Evolutionary conservation across 1,140 invertebrate genomes (phyloP), one percentile per base, ranked within the genome.

Genomic region (Ectropis grisescens): DNA sequence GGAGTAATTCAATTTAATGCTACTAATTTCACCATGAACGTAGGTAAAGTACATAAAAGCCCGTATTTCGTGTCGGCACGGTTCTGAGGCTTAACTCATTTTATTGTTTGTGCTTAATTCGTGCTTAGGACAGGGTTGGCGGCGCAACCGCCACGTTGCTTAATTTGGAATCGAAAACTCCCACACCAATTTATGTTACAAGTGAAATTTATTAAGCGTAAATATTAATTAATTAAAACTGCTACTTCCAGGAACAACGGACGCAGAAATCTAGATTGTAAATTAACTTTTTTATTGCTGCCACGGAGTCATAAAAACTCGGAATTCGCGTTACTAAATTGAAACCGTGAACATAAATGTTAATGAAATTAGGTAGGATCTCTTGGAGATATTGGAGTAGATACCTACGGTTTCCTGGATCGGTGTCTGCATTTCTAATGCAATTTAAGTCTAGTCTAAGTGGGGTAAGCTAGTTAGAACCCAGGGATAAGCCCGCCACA

Each of bases 21-120:
- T 4, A 2, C 24, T 26, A n/a, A 19, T 19, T 50, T 38, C 31
- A 46, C 11, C 2, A 24, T 29, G 13, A 13, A n/a, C n/a, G n/a
- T n/a, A n/a, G n/a, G n/a, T n/a, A n/a, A n/a, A n/a, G n/a, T n/a
- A n/a, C n/a, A n/a, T n/a, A n/a, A n/a, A n/a, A 29, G 27, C 10
- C 13, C 10, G 27, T 29, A 29, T 29, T 12, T 12, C 27, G 12
- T 35, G 27, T 29, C 26, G 11, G 22, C 14, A 34, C 19, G 33
- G 37, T 40, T 38, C 30, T 11, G 11, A 29, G 29, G 29, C 16
- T 43, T 36, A 45, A 43, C 25, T 39, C 30, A 29, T 47, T 42
- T 48, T 56, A 42, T 43, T 50, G 37, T 46, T 48, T 45, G 36
- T 27, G 34, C 33, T 52, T 48, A 52, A 51, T 51, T 45, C 31